A percentile compares a stretch with the other conserved stretches of the same genome.
These are phyloP conservation scores for Alligator sinensis DNA, from an alignment of 2,113 vertebrate genomes.

Conservation along the genomic window DNA sequence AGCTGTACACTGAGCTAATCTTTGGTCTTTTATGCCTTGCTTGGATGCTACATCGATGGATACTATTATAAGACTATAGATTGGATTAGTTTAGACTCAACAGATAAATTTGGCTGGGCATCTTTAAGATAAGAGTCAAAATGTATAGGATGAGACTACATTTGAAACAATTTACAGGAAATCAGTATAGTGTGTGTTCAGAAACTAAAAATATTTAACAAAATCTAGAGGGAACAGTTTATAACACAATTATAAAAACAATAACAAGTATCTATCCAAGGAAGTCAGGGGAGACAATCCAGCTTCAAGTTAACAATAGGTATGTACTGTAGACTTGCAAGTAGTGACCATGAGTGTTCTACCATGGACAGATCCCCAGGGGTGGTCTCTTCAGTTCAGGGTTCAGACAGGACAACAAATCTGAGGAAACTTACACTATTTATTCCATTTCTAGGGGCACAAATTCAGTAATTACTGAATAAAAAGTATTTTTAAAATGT, in stretches of 20 bases:
- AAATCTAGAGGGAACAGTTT: background rate
- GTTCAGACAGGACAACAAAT: background rate
- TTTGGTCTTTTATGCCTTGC: fast-evolving
- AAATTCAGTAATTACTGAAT: background rate
- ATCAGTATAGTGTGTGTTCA: too few relatives aligned
- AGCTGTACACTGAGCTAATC: background rate
- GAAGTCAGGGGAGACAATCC: background rate
- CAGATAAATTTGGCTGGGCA: too few relatives aligned
- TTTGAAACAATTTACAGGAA: background rate
- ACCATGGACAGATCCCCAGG: background rate
- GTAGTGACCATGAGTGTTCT: background rate
- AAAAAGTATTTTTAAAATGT: background rate
- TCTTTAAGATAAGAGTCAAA: background rate
- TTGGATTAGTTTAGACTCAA: too few relatives aligned
- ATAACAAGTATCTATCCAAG: background rate
- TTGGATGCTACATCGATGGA: fast-evolving
- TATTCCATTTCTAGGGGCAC: too few relatives aligned
- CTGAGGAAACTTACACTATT: background rate
- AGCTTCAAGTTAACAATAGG: background rate
- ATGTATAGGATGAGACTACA: background rate
- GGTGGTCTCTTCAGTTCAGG: background rate
- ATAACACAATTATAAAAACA: background rate
- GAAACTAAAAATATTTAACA: too few relatives aligned
- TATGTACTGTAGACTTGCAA: background rate
- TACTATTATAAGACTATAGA: fast-evolving